Conservation (phyloP, 2,113 vertebrate species). For the Callaeas wilsoni region DNA sequence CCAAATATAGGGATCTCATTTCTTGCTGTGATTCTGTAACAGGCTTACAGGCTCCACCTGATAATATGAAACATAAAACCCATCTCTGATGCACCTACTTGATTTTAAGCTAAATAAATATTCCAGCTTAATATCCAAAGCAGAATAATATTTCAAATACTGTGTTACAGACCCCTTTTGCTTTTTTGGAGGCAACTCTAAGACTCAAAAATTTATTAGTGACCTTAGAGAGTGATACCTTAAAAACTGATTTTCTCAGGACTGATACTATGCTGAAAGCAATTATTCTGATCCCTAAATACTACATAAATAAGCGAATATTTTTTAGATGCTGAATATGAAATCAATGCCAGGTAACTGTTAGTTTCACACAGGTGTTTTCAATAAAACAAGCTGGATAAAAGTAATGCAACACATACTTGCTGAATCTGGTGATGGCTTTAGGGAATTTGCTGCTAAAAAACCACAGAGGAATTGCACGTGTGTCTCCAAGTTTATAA, state of each 20-base stretch:
- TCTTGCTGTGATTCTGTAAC: not conserved
- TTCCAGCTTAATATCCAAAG: not conserved
- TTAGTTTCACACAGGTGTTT: slow-evolving; percentile 18
- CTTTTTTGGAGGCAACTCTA: not conserved
- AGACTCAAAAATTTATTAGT: not conserved
- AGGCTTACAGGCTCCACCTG: not conserved
- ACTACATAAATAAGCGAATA: not conserved
- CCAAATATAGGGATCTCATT: not conserved
- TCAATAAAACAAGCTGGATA: not conserved
- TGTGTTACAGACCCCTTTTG: not conserved
- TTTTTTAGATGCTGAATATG: not conserved
- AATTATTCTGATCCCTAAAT: not conserved
- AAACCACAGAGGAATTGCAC: not conserved
- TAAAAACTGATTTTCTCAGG: not conserved
- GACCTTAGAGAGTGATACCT: not conserved
- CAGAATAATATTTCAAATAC: not conserved
- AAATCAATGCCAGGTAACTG: not conserved
- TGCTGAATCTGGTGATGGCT: not conserved
- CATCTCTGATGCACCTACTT: not conserved
- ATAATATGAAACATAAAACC: not conserved
- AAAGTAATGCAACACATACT: slow-evolving; percentile 19
- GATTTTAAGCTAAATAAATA: not conserved
- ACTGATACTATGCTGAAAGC: not conserved
- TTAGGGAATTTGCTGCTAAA: slow-evolving; percentile 17
- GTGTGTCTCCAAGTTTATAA: not conserved